phyloP scores from a whole-genome alignment of 2,797 vertebrate species.

The Ctenopoma multispine region DNA sequence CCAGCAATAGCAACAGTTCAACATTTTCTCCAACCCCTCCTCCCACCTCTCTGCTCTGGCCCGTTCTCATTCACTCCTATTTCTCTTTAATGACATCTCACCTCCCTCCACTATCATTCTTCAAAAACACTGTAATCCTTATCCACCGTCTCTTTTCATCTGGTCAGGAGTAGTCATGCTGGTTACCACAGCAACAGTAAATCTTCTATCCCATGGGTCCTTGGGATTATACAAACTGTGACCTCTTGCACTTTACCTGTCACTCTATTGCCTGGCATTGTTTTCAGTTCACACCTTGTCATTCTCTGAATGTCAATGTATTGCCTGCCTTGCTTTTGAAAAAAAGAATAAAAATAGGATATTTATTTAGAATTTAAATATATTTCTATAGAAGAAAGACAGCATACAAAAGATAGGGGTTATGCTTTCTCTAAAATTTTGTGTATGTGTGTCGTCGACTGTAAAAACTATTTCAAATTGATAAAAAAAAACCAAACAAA shows the following conservation, averaged over 20 bases:
- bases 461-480: too few relatives aligned
- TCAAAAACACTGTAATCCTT: slow-evolving; percentile 16
- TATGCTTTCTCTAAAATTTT: too few relatives aligned
- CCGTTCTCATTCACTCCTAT: slow-evolving; percentile 9
- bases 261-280: slow-evolving; percentile 15
- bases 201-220: slow-evolving; percentile 7
- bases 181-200: slow-evolving; percentile 58
- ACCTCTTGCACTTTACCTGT: slow-evolving; percentile 42
- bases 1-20: slow-evolving; percentile 15
- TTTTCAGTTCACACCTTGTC: slow-evolving; percentile 17
- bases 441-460: too few relatives aligned
- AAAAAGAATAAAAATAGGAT: too few relatives aligned
- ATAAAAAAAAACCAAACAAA: too few relatives aligned
- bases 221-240: slow-evolving; percentile 34
- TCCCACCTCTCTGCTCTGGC: slow-evolving; percentile 1
- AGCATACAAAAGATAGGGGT: too few relatives aligned
- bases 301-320: slow-evolving; percentile 9
- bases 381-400: too few relatives aligned
- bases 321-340: neutral
- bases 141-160: slow-evolving; percentile 8
- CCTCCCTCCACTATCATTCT: neutral
- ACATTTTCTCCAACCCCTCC: neutral
- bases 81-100: slow-evolving; percentile 19
- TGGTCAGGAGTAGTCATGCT: slow-evolving; percentile 32
- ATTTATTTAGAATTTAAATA: too few relatives aligned